Percentiles rank a stretch among this genome's conserved stretches.
phyloP scores from a whole-genome alignment of 2,113 vertebrate species.

The Thunnus maccoyii region DNA sequence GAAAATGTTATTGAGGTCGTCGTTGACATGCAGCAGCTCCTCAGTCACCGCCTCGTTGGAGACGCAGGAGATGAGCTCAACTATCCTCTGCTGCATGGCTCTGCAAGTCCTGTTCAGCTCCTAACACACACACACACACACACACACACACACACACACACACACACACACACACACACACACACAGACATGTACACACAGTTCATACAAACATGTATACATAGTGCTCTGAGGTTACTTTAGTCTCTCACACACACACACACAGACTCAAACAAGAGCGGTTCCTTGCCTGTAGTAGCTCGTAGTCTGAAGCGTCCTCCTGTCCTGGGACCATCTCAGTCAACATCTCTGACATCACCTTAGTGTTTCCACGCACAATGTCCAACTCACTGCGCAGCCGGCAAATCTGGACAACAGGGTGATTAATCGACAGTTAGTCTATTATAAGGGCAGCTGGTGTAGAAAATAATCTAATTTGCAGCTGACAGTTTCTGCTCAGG shows the following conservation, averaged over 20 bases:
- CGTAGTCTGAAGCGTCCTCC: slow-evolving; percentile 96
- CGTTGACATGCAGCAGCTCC: slow-evolving; percentile 96
- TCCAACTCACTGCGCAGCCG: slow-evolving; percentile 96
- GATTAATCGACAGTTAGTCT: not conserved
- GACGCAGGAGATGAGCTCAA: slow-evolving; percentile 96
- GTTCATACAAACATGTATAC: not conserved
- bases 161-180: slow-evolving; percentile 19
- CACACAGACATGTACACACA: not conserved
- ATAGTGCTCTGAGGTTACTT: not conserved
- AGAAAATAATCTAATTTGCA: too few relatives aligned
- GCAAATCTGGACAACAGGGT: slow-evolving; percentile 86
- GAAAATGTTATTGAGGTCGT: slow-evolving; percentile 98
- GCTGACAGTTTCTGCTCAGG: not conserved
- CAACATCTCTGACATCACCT: slow-evolving; percentile 99
- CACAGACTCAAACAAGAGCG: not conserved
- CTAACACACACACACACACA: slow-evolving; percentile 72
- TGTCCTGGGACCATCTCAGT: slow-evolving; percentile 98
- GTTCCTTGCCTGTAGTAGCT: slow-evolving; percentile 91
- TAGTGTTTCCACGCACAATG: slow-evolving; percentile 96
- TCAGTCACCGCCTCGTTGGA: slow-evolving; percentile 97
- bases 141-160: too few relatives aligned
- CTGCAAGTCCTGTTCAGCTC: slow-evolving; percentile 97
- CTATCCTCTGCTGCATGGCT: slow-evolving; percentile 96
- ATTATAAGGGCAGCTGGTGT: too few relatives aligned
- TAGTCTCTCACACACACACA: slow-evolving; percentile 9